These are phyloP conservation scores for Leptinotarsa peninsularis DNA, from an alignment of 2,888 invertebrate genomes.

Conservation along the genomic window DNA sequence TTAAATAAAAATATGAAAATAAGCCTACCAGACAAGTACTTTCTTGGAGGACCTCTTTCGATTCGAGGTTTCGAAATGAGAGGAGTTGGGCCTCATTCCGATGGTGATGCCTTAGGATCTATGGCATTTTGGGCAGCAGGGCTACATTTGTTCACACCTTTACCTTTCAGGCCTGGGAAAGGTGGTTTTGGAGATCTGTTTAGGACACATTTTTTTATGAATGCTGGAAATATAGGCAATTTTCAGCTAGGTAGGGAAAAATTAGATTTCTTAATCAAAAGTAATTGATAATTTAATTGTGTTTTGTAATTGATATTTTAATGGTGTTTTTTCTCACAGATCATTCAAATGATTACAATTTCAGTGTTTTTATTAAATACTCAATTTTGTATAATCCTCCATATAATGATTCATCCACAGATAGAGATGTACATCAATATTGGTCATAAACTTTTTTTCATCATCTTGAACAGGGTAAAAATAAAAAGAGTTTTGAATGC, in stretches of 20 bases:
- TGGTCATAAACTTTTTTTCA: no score
- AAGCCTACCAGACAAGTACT: slow-evolving; percentile 80
- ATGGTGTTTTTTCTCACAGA: background rate
- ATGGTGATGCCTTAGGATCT: slow-evolving; percentile 81
- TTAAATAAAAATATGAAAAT: slow-evolving; percentile 72
- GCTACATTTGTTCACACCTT: slow-evolving; percentile 87
- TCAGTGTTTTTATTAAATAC: no score
- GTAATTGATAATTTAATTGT: background rate
- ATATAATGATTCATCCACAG: no score
- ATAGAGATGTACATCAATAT: no score
- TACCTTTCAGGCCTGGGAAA: slow-evolving; percentile 86
- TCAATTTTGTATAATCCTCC: no score
- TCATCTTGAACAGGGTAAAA: no score
- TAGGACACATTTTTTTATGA: slow-evolving; percentile 89
- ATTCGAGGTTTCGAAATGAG: slow-evolving; percentile 89
- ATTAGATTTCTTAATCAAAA: background rate
- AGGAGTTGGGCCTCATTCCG: slow-evolving; percentile 87
- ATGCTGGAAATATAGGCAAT: slow-evolving; percentile 80
- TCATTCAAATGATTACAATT: no score
- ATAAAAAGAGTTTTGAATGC: no score
- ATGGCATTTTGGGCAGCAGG: slow-evolving; percentile 88
- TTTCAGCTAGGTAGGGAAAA: slow-evolving; percentile 32
- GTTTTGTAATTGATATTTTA: background rate
- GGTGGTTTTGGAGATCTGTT: slow-evolving; percentile 87
- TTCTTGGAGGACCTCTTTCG: slow-evolving; percentile 89